These are phyloP conservation scores for Ivindomyrus marchei DNA, from an alignment of 2,113 vertebrate genomes.

Conservation along the genomic window DNA sequence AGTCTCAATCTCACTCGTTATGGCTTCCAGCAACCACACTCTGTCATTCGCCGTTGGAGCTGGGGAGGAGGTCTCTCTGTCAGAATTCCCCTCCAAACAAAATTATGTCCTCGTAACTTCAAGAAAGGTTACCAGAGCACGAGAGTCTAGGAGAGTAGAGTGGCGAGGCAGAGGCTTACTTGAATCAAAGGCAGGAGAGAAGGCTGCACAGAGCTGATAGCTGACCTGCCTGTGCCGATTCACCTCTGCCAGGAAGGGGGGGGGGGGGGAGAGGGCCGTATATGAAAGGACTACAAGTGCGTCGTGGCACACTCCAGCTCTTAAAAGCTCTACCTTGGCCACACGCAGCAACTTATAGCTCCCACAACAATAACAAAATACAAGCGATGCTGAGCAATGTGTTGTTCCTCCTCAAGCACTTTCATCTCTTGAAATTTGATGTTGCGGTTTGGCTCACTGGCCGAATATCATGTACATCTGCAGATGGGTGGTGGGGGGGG, in stretches of 20 bases:
- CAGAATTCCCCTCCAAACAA: conserved; percentile 27
- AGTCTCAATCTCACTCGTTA: conserved; percentile 8
- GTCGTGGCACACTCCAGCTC: conserved; percentile 41
- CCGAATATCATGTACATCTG: not conserved
- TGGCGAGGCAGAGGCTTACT: conserved; percentile 3
- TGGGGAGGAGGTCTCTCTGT: conserved; percentile 10
- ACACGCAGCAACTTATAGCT: conserved; percentile 43
- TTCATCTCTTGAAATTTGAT: conserved; percentile 2
- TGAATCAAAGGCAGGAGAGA: conserved; percentile 52
- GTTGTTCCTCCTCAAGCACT: conserved; percentile 9
- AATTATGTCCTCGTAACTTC: conserved; percentile 28
- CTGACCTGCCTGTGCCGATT: conserved; percentile 47
- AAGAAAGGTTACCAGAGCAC: conserved; percentile 30
- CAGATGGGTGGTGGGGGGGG: too few relatives aligned
- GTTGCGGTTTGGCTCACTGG: not conserved
- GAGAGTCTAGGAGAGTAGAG: conserved; percentile 12
- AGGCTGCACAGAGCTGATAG: conserved; percentile 57
- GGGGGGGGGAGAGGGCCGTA: conserved; percentile 25
- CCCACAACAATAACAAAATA: conserved; percentile 41
- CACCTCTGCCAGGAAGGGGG: conserved; percentile 41
- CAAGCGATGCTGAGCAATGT: conserved; percentile 22
- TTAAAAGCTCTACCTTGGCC: conserved; percentile 42
- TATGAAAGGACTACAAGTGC: conserved; percentile 49
- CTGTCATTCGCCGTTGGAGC: conserved; percentile 5
- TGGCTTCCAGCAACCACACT: not conserved